Conservation (phyloP, 2,797 vertebrate genomes). For the Sebastes hubbsi region DNA sequence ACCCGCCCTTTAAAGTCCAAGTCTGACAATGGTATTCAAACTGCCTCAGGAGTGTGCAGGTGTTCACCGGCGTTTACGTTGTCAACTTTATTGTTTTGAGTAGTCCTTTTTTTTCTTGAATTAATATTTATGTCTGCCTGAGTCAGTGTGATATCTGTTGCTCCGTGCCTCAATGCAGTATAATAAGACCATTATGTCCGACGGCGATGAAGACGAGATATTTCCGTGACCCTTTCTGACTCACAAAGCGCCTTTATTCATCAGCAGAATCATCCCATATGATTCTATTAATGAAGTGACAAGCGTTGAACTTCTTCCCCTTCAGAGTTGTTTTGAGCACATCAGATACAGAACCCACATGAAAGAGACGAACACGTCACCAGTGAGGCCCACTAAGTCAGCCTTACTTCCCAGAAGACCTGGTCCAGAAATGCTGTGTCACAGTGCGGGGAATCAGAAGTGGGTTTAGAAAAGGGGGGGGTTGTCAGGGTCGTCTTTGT, state of each 20-base stretch:
- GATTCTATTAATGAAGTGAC: constrained; percentile 58
- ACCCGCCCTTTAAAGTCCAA: background rate
- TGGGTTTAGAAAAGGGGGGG: constrained; percentile 16
- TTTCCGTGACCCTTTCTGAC: constrained; percentile 56
- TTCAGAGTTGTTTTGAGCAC: constrained; percentile 51
- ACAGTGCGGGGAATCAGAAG: constrained; percentile 58
- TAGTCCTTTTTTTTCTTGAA: background rate
- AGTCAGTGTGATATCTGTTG: background rate
- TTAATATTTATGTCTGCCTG: background rate
- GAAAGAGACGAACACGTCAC: constrained; percentile 63
- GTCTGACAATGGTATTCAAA: background rate
- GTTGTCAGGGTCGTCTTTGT: constrained; percentile 19
- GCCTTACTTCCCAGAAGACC: constrained; percentile 72
- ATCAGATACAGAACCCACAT: constrained; percentile 69
- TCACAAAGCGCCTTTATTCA: constrained; percentile 48
- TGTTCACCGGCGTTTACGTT: background rate
- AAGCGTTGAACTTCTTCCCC: constrained; percentile 43
- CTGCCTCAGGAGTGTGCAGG: background rate
- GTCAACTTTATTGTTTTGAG: background rate
- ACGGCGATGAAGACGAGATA: constrained; percentile 33
- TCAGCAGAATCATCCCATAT: constrained; percentile 38
- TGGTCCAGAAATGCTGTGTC: constrained; percentile 67
- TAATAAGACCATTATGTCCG: constrained; percentile 16
- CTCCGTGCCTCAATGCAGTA: background rate
- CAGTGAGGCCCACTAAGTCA: constrained; percentile 44